These are phyloP conservation scores for Trypoxylon attenuatum DNA, from an alignment of 2,888 invertebrate species.

Conservation along the genomic window DNA sequence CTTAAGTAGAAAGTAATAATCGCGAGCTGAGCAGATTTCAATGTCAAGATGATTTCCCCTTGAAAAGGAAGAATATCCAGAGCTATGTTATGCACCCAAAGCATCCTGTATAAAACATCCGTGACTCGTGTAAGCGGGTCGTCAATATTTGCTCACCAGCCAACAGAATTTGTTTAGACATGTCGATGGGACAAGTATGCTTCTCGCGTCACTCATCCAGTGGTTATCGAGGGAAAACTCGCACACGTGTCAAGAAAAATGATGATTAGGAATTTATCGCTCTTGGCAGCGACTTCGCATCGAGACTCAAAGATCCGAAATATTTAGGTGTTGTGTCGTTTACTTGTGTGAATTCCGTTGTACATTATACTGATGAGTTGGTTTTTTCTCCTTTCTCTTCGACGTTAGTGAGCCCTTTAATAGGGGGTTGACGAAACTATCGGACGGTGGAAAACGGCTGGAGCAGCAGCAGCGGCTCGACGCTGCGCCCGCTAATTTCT, in stretches of 20 bases:
- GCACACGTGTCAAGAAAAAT: background rate
- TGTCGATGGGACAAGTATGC: background rate
- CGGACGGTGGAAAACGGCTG: constrained; percentile 58
- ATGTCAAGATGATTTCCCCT: too few species aligned
- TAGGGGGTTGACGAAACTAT: constrained; percentile 58
- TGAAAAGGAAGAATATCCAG: too few species aligned
- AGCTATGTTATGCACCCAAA: too few species aligned
- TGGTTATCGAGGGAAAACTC: background rate
- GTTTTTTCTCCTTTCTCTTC: background rate
- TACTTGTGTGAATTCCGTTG: background rate
- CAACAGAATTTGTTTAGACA: background rate
- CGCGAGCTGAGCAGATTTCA: background rate
- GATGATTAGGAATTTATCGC: background rate
- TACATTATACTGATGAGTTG: background rate
- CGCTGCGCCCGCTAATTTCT: constrained; percentile 70
- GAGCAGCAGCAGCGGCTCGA: constrained; percentile 40
- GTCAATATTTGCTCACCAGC: background rate
- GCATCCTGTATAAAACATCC: background rate
- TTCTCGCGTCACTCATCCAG: background rate
- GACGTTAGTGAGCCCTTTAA: constrained; percentile 13
- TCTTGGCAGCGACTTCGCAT: background rate
- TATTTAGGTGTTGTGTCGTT: background rate
- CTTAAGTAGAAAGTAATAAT: background rate
- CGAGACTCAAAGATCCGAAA: background rate
- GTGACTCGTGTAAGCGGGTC: too few species aligned